phyloP scores from a whole-genome alignment of 2,113 vertebrate genomes.

The Perca schrenkii region DNA sequence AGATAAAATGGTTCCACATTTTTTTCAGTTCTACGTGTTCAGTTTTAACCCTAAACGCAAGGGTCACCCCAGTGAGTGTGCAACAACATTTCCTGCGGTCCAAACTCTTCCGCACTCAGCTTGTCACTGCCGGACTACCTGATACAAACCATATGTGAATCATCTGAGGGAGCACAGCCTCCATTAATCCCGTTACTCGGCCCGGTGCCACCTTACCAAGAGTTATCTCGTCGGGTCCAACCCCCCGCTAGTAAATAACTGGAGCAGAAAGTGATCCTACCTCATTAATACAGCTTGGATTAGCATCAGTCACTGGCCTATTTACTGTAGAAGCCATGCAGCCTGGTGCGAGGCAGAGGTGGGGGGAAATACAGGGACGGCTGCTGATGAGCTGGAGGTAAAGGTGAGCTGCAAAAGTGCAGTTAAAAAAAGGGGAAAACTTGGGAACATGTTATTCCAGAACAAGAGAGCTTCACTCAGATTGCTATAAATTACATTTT shows the following conservation, averaged over 20 bases:
- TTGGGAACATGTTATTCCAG: background rate
- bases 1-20: background rate
- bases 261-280: conserved; percentile 61
- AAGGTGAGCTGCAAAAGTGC: background rate
- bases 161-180: conserved; percentile 30
- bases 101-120: background rate
- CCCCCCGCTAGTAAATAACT: conserved; percentile 57
- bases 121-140: conserved; percentile 15
- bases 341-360: conserved; percentile 2
- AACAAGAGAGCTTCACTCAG: background rate
- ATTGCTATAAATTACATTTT: background rate
- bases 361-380: background rate
- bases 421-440: background rate
- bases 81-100: background rate
- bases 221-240: conserved; percentile 51
- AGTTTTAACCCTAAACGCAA: background rate
- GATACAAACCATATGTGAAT: conserved; percentile 57
- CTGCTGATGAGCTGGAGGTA: background rate
- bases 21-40: background rate
- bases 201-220: conserved; percentile 48
- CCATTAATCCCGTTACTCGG: conserved; percentile 59
- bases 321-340: conserved; percentile 27
- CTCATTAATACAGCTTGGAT: conserved; percentile 60
- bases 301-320: conserved; percentile 60
- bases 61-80: background rate